Evolutionary conservation across 1,140 invertebrate species (phyloP).

Genomic region (Brachionus manjavacas): DNA sequence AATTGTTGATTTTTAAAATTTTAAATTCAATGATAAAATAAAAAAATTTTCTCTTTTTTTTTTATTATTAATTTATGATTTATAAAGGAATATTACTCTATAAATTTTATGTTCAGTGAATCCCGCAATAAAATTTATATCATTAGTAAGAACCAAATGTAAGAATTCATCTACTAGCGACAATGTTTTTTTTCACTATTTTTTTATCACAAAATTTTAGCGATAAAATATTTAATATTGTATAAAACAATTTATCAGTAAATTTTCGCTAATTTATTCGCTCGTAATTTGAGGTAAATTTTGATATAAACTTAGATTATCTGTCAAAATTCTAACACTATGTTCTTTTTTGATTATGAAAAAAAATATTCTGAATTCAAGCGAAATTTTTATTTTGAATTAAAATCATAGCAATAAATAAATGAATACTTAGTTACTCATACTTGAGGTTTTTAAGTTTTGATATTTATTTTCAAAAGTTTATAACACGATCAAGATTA

Average conservation of each 20-base stretch:
- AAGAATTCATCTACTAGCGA: not conserved
- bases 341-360: not conserved
- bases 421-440: not conserved
- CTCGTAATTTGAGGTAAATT: not conserved
- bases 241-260: not conserved
- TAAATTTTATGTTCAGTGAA: not conserved
- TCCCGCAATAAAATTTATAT: not conserved
- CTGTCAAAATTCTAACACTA: not conserved
- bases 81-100: not conserved
- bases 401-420: not conserved
- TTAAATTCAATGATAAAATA: not conserved
- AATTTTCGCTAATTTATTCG: not conserved
- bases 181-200: not conserved
- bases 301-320: not conserved
- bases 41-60: not conserved
- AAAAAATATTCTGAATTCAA: not conserved
- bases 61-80: conserved; percentile 2
- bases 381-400: not conserved
- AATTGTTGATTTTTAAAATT: not conserved
- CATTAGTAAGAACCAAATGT: not conserved
- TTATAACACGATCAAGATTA: not conserved
- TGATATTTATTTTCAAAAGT: not conserved
- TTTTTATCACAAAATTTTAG: not conserved
- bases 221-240: not conserved
- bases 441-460: not conserved